A percentile compares a stretch with the other conserved stretches of the same genome.
Evolutionary conservation across 2,113 vertebrate genomes (phyloP).

Genomic region (Edolisoma coerulescens): DNA sequence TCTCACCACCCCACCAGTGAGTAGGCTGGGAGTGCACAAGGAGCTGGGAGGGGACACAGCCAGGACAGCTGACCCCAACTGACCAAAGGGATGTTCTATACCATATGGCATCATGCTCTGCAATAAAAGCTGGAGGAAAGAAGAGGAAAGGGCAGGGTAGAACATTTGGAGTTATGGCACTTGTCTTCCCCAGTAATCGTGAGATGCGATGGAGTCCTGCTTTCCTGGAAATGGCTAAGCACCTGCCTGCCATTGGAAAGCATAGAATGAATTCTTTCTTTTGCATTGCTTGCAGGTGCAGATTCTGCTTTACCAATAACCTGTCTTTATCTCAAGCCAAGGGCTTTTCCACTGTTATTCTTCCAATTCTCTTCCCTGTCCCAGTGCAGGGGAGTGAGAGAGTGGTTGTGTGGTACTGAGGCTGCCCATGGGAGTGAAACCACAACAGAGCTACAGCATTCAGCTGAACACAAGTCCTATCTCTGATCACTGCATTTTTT

Average conservation of each 20-base stretch:
- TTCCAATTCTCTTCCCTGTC: not conserved
- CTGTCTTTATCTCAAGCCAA: not conserved
- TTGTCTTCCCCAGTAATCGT: not conserved
- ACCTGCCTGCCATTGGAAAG: not conserved
- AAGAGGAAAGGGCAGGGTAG: not conserved
- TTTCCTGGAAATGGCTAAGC: not conserved
- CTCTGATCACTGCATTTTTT: not conserved
- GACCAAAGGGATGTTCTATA: not conserved
- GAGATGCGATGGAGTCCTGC: fast-evolving
- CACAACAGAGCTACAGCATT: not conserved
- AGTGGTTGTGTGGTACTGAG: not conserved
- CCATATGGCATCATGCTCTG: not conserved
- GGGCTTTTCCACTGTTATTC: not conserved
- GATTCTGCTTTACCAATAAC: not conserved
- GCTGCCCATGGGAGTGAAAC: not conserved
- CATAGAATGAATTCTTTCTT: not conserved
- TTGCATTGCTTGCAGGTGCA: not conserved
- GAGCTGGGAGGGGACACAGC: not conserved
- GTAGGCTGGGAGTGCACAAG: not conserved
- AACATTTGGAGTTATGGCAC: fast-evolving
- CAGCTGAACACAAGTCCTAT: not conserved
- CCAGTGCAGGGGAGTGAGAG: fast-evolving
- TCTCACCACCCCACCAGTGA: fast-evolving
- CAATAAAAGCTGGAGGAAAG: not conserved
- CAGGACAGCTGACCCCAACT: not conserved